A percentile compares a stretch with the other conserved stretches of the same genome.
Evolutionary conservation across 2,797 vertebrate species (phyloP).

Genomic region (Danio tinwini): DNA sequence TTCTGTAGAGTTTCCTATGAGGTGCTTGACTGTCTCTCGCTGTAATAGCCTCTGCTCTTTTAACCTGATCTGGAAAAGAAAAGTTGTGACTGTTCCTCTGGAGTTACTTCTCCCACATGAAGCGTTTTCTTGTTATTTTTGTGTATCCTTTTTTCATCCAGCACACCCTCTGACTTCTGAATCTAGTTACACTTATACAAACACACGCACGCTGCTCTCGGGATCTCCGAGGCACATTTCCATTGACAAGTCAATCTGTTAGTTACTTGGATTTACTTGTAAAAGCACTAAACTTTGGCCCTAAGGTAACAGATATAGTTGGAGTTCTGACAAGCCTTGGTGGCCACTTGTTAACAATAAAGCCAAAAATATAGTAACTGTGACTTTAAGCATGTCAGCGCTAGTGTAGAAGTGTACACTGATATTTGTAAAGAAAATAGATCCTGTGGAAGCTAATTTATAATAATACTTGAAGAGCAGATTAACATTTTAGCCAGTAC

Average conservation of each 20-base stretch:
- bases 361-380: constrained; percentile 1
- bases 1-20: constrained; percentile 44
- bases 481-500: no score
- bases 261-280: constrained; percentile 22
- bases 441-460: background rate
- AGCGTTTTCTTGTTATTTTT: constrained; percentile 40
- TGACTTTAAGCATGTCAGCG: background rate
- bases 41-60: constrained; percentile 21
- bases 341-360: background rate
- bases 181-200: constrained; percentile 11
- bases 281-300: constrained; percentile 2
- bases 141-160: constrained; percentile 18
- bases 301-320: background rate
- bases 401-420: background rate
- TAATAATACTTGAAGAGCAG: no score
- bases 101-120: constrained; percentile 35
- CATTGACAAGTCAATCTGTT: constrained; percentile 11
- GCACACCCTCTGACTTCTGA: constrained; percentile 9
- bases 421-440: background rate
- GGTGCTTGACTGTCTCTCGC: constrained; percentile 51
- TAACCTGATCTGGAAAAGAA: constrained; percentile 46
- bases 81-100: constrained; percentile 35
- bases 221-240: constrained; percentile 13
- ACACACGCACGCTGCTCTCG: background rate
- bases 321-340: background rate